Evolutionary conservation across 2,797 vertebrate species (phyloP).

Genomic region (Coluber constrictor): DNA sequence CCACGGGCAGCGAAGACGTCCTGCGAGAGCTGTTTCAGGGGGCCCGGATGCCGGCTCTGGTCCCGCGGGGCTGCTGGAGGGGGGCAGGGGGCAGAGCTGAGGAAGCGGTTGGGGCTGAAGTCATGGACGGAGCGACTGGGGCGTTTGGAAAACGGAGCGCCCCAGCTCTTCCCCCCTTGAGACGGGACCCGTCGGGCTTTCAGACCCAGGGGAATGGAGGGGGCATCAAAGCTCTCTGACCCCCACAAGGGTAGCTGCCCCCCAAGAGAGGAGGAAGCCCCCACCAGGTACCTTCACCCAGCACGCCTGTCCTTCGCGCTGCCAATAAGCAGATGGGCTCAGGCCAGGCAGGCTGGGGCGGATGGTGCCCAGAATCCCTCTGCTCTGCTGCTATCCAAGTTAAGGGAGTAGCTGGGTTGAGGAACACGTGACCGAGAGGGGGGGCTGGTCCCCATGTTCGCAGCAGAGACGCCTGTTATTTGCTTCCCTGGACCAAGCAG

Average conservation of each 20-base stretch:
- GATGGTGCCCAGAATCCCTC: not conserved
- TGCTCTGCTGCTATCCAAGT: too few species aligned
- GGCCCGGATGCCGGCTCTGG: not conserved
- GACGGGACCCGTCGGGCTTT: not conserved
- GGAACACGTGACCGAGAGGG: not conserved
- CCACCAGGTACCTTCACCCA: not conserved
- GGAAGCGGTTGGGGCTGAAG: not conserved
- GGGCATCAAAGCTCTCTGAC: not conserved
- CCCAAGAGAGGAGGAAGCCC: not conserved
- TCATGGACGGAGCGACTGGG: not conserved
- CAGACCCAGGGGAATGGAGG: not conserved
- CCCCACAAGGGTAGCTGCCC: not conserved
- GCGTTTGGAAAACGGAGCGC: not conserved
- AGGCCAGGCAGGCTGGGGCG: not conserved
- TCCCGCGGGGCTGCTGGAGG: too few species aligned
- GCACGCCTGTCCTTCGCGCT: accelerated
- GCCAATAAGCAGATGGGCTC: too few species aligned
- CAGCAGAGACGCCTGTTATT: not conserved
- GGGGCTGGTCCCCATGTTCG: not conserved
- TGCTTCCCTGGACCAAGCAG: not conserved
- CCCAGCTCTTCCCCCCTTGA: not conserved
- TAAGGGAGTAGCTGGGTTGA: not conserved
- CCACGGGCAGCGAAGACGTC: not conserved
- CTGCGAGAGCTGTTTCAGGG: too few species aligned
- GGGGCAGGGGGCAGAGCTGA: not conserved